Percentiles rank a stretch among this genome's conserved stretches.
Evolutionary conservation across 2,888 invertebrate genomes (phyloP).

Genomic region (Heliconius charithonia): DNA sequence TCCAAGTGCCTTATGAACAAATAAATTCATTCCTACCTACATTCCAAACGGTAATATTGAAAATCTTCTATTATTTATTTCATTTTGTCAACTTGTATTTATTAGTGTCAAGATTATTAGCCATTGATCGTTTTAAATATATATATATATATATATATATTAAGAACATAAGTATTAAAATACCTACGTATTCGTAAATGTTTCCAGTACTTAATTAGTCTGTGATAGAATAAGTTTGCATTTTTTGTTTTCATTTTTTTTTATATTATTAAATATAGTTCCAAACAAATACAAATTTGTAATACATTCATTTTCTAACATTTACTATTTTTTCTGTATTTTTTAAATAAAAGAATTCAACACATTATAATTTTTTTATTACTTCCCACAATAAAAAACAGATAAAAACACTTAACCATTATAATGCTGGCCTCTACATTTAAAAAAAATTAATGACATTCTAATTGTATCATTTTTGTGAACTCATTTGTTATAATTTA

Average conservation of each 20-base stretch:
- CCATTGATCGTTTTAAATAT: constrained; percentile 28
- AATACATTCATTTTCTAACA: constrained; percentile 81
- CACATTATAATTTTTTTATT: constrained; percentile 40
- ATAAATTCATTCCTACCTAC: constrained; percentile 75
- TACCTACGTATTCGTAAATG: constrained; percentile 37
- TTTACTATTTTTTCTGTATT: constrained; percentile 79
- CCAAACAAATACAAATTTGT: constrained; percentile 78
- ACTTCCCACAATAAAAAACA: neutral
- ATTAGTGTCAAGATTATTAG: constrained; percentile 16
- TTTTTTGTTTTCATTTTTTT: constrained; percentile 45
- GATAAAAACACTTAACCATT: neutral
- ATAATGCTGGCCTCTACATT: constrained; percentile 20
- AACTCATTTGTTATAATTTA: constrained; percentile 43
- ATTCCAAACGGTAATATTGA: constrained; percentile 57
- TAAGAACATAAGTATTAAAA: constrained; percentile 37
- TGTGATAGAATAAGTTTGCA: constrained; percentile 71
- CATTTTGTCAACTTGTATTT: constrained; percentile 24
- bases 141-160: constrained; percentile 24
- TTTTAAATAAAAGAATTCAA: constrained; percentile 72
- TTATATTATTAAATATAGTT: constrained; percentile 36
- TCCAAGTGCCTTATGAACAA: constrained; percentile 83
- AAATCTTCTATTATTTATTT: constrained; percentile 16
- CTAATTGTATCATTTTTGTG: constrained; percentile 29
- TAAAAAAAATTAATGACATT: constrained; percentile 30
- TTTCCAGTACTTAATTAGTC: constrained; percentile 72